phyloP scores from a whole-genome alignment of 2,113 vertebrate species.

The Cathartes aura region DNA sequence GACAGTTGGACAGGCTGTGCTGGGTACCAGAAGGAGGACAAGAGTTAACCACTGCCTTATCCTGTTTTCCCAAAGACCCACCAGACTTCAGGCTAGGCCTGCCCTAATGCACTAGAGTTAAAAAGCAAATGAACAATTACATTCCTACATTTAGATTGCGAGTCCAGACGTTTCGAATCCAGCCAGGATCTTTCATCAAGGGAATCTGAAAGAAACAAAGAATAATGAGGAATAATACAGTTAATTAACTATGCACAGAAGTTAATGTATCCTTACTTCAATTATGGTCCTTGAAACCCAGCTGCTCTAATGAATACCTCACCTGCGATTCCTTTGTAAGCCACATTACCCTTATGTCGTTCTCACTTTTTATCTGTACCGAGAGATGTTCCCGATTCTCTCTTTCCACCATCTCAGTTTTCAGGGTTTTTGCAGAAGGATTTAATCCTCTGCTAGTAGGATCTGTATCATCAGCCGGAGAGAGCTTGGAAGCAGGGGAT shows the following conservation, averaged over 20 bases:
- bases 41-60: background rate
- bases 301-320: background rate
- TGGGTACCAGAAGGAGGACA: background rate
- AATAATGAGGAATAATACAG: background rate
- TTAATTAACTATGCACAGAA: background rate
- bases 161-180: slow-evolving; percentile 79
- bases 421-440: background rate
- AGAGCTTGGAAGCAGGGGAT: background rate
- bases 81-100: background rate
- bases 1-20: background rate
- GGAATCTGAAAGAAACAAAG: slow-evolving; percentile 74
- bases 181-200: slow-evolving; percentile 77
- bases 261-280: background rate
- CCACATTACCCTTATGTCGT: background rate
- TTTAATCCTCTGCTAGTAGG: background rate
- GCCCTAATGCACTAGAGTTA: background rate
- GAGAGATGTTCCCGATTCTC: background rate
- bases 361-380: background rate
- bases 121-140: background rate
- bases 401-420: background rate
- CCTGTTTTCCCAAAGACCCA: background rate
- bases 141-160: slow-evolving; percentile 75
- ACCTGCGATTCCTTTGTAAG: background rate
- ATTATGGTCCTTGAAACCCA: background rate
- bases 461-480: background rate